Evolutionary conservation across 2,113 vertebrate genomes (phyloP), one percentile per base, ranked within the genome.

Genomic region (Esox niger): DNA sequence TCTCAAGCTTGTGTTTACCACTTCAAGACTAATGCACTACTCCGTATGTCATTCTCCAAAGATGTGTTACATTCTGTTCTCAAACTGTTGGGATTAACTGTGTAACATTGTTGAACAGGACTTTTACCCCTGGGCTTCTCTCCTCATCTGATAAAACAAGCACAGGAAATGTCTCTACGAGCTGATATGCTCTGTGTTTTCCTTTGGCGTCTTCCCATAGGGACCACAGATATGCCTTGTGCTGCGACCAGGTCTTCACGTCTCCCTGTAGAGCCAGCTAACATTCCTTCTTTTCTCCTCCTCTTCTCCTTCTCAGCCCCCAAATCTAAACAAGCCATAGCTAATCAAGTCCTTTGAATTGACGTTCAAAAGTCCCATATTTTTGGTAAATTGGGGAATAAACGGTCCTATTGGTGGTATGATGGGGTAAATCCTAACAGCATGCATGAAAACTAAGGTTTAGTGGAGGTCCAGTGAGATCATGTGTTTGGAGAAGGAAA

Each of bases 61-160:
- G 84, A 80, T 82, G 83, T 79, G 78, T 86, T 82, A 75, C 79
- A 38, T 77, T 71, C 33, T 68, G 7, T 77, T 82, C 21, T 68
- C 63, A 74, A 74, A 62, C 46, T 32, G 10, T 17, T 27, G 7
- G 27, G 57, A 6, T 3, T n/a, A 20, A 20, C 5, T 30, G 57
- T 59, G 57, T 60, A 3, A 31, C 27, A n/a, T 59, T 56, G n/a
- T 26, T 6, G 54, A 57, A 25, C 31, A 6, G 13, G 70, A 75
- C 69, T 11, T 62, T 6, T 35, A 82, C 76, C 81, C 73, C 59
- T 71, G 67, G 80, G 84, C 83, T 85, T 84, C 81, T 82, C 62
- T 79, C n/a, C 81, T 86, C 78, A 87, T 91, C 89, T 88, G 88
- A 89, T 91, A 87, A 90, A 90, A 86, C 83, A 77, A 83, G 81